Percentiles rank a stretch among this genome's conserved stretches.
phyloP scores from a whole-genome alignment of 2,797 vertebrate species.

The Coracias cyanogaster region DNA sequence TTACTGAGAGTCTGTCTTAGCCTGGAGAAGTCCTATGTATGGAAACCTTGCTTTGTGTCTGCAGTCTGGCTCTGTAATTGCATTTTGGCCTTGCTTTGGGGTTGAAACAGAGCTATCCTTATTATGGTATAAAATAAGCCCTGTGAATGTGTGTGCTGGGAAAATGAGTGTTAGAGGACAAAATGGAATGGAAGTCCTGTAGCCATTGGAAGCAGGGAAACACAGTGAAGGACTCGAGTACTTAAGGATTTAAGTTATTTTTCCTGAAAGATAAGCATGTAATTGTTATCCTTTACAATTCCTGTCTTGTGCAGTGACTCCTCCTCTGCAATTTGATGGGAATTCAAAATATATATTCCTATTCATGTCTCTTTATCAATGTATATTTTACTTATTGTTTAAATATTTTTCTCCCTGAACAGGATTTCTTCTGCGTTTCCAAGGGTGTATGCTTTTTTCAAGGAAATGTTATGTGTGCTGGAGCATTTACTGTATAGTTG shows the following conservation, averaged over 20 bases:
- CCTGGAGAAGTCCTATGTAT: neutral
- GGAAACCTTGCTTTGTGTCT: neutral
- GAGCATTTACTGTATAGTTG: neutral
- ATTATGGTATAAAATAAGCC: neutral
- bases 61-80: neutral
- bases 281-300: neutral
- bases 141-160: neutral
- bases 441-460: neutral
- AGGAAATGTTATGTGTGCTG: neutral
- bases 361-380: neutral
- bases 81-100: neutral
- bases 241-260: neutral
- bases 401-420: neutral
- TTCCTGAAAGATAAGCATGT: neutral
- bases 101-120: neutral
- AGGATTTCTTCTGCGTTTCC: neutral
- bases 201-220: neutral
- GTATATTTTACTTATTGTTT: neutral
- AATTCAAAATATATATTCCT: neutral
- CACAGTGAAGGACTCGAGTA: neutral
- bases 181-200: neutral
- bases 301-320: neutral
- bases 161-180: neutral
- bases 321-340: neutral
- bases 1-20: neutral